Percentiles rank a stretch among this genome's conserved stretches.
These are phyloP conservation scores for Hipposideros armiger DNA, from an alignment of 2,113 vertebrate species.

Conservation along the genomic window DNA sequence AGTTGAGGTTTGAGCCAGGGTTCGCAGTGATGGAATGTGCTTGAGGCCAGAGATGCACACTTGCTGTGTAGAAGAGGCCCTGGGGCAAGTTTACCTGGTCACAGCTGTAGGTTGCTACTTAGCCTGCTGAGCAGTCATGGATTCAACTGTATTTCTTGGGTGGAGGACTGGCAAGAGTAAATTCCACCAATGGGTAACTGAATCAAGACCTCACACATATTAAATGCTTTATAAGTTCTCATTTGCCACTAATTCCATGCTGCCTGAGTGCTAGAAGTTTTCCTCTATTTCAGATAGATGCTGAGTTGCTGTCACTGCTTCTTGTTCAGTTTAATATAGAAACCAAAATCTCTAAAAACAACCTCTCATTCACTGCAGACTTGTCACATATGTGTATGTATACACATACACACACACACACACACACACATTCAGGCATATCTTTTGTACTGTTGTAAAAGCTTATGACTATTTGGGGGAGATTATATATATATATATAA, in stretches of 20 bases:
- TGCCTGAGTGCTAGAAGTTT: background rate
- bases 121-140: background rate
- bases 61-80: background rate
- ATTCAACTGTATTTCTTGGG: background rate
- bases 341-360: background rate
- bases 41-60: background rate
- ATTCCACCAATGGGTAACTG: background rate
- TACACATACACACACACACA: background rate
- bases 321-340: slow-evolving; percentile 50
- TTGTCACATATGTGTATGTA: background rate
- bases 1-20: background rate
- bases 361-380: background rate
- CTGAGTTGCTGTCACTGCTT: background rate
- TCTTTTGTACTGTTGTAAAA: background rate
- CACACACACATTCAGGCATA: background rate
- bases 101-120: background rate
- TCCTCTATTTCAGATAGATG: slow-evolving; percentile 9
- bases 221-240: background rate
- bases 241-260: background rate
- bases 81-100: background rate
- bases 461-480: background rate
- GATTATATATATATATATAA: background rate
- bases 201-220: background rate
- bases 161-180: background rate
- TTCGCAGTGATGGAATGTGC: background rate